Evolutionary conservation across 2,888 invertebrate species (phyloP).

Genomic region (Teleiodes luculella): DNA sequence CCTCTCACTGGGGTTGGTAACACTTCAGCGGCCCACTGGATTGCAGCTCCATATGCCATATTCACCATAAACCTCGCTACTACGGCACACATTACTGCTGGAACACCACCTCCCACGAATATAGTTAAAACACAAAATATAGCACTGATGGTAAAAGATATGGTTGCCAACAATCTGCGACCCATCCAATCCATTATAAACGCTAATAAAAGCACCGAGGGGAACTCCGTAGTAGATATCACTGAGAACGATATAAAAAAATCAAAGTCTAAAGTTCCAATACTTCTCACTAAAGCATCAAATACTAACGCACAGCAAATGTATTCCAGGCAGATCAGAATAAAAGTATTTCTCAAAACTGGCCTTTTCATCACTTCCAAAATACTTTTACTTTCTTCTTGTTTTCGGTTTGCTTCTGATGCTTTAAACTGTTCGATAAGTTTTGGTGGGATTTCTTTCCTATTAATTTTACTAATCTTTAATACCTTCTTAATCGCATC

Average conservation of each 20-base stretch:
- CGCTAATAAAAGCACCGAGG: constrained; percentile 46
- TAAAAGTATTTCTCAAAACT: constrained; percentile 41
- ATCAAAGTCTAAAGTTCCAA: constrained; percentile 47
- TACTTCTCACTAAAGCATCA: constrained; percentile 47
- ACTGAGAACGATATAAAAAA: constrained; percentile 54
- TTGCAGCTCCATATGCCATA: constrained; percentile 40
- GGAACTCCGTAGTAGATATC: constrained; percentile 51
- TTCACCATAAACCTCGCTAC: constrained; percentile 51
- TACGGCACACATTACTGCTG: constrained; percentile 44
- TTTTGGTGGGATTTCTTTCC: constrained; percentile 42
- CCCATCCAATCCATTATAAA: constrained; percentile 52
- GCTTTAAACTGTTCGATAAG: constrained; percentile 45
- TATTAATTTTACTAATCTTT: constrained; percentile 47
- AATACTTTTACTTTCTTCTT: constrained; percentile 35
- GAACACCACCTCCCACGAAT: constrained; percentile 37
- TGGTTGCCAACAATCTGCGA: constrained; percentile 45
- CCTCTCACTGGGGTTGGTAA: constrained; percentile 51
- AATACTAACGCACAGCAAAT: constrained; percentile 48
- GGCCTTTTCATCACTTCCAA: constrained; percentile 48
- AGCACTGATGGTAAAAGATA: constrained; percentile 37
- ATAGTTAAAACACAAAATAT: constrained; percentile 43
- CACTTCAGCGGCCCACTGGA: constrained; percentile 56
- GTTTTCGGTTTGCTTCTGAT: constrained; percentile 26
- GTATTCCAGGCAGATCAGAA: constrained; percentile 43
- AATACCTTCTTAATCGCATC: constrained; percentile 47